phyloP scores from a whole-genome alignment of 2,797 vertebrate species.

The Carduelis carduelis region DNA sequence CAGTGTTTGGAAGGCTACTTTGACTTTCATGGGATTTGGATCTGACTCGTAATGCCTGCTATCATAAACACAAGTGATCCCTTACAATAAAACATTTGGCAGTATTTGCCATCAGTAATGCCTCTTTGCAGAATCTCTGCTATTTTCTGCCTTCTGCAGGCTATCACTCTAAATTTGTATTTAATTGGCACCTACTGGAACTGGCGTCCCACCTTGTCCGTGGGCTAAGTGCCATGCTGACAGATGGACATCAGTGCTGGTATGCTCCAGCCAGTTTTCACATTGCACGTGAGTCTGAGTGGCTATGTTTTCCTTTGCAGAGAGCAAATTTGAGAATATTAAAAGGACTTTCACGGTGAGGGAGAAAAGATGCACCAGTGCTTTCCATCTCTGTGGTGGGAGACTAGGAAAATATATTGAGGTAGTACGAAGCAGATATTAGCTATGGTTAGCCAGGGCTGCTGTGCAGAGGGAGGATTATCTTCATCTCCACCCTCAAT shows the following conservation, averaged over 20 bases:
- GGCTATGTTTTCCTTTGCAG: background rate
- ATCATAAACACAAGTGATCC: slow-evolving; percentile 58
- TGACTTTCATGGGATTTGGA: slow-evolving; percentile 7
- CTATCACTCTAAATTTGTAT: slow-evolving; percentile 64
- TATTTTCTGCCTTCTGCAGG: slow-evolving; percentile 66
- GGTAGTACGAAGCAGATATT: rapidly evolving
- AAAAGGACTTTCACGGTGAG: background rate
- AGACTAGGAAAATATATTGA: background rate
- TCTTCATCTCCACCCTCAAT: background rate
- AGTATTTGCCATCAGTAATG: slow-evolving; percentile 36
- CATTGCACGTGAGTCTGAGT: background rate
- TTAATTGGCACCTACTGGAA: slow-evolving; percentile 61
- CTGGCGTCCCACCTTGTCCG: background rate
- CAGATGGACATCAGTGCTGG: slow-evolving; percentile 74
- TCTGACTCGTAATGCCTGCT: background rate
- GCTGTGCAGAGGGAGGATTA: background rate
- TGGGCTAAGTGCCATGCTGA: slow-evolving; percentile 63
- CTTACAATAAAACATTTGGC: slow-evolving; percentile 64
- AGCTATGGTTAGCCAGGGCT: background rate
- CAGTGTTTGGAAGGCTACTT: background rate
- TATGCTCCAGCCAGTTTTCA: slow-evolving; percentile 37
- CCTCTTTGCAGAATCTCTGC: slow-evolving; percentile 34
- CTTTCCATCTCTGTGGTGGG: background rate
- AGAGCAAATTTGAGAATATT: background rate
- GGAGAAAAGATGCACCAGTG: background rate